Evolutionary conservation across 2,113 vertebrate species (phyloP).

Genomic region (Anguilla rostrata): DNA sequence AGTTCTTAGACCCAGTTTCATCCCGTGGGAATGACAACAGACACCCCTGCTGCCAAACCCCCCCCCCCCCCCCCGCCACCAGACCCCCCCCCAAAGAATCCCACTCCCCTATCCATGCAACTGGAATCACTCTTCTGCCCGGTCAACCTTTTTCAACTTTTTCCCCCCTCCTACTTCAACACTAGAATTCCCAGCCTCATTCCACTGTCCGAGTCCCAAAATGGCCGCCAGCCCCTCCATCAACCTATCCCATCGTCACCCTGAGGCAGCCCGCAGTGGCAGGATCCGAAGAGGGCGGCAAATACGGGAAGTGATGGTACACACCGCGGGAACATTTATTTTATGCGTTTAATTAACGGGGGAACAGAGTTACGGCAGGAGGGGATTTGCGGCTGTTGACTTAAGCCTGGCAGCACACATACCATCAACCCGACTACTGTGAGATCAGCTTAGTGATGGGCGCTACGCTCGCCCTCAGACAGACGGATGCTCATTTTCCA

Average conservation of each 20-base stretch:
- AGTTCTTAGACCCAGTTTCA: background rate
- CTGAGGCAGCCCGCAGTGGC: background rate
- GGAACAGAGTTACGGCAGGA: constrained; percentile 9
- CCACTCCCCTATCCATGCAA: background rate
- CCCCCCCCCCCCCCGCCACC: background rate
- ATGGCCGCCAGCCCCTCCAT: background rate
- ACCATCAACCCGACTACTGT: background rate
- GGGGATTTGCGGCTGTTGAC: background rate
- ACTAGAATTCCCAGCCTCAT: background rate
- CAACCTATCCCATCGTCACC: background rate
- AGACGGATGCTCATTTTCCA: background rate
- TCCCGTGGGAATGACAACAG: background rate
- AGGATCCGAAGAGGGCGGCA: background rate
- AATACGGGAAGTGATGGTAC: background rate
- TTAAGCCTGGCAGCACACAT: constrained; percentile 8
- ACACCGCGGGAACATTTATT: constrained; percentile 4
- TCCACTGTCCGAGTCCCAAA: background rate
- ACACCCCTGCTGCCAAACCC: too few species aligned
- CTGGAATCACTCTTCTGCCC: background rate
- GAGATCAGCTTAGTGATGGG: background rate
- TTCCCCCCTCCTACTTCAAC: background rate
- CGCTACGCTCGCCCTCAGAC: background rate
- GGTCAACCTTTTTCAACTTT: too few species aligned
- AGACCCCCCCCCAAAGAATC: background rate
- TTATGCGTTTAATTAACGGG: constrained; percentile 16